Evolutionary conservation across 2,113 vertebrate species (phyloP).

Genomic region (Seriola quinqueradiata): DNA sequence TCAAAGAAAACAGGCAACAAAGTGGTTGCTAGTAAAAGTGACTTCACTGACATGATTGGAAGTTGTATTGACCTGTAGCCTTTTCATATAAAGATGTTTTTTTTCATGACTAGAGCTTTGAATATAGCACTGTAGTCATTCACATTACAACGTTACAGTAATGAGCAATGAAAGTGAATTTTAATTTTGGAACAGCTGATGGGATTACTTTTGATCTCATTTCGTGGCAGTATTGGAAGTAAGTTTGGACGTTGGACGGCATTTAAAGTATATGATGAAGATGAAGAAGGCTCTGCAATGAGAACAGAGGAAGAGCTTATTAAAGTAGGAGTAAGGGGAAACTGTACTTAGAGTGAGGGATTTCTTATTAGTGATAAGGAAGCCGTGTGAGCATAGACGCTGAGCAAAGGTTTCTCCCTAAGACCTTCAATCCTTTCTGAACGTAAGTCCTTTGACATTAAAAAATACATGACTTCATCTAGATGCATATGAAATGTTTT

Average conservation of each 20-base stretch:
- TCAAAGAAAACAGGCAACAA: not conserved
- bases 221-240: not conserved
- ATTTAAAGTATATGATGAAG: constrained; percentile 23
- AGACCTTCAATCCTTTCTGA: constrained; percentile 49
- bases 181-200: not conserved
- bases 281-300: constrained; percentile 7
- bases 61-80: not conserved
- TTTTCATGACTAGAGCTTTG: constrained; percentile 9
- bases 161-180: constrained; percentile 3
- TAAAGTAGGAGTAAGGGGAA: constrained; percentile 20
- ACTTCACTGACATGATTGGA: not conserved
- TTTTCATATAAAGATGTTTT: not conserved
- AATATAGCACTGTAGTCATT: not conserved
- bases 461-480: constrained; percentile 3
- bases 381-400: constrained; percentile 34
- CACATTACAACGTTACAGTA: not conserved
- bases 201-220: not conserved
- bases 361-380: constrained; percentile 45
- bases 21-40: not conserved
- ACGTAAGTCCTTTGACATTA: constrained; percentile 21
- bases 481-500: not conserved
- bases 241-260: not conserved
- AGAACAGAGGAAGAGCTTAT: constrained; percentile 6
- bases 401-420: constrained; percentile 40
- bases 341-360: constrained; percentile 12